These are phyloP conservation scores for Ficedula albicollis DNA, from an alignment of 2,797 vertebrate genomes.

Conservation along the genomic window DNA sequence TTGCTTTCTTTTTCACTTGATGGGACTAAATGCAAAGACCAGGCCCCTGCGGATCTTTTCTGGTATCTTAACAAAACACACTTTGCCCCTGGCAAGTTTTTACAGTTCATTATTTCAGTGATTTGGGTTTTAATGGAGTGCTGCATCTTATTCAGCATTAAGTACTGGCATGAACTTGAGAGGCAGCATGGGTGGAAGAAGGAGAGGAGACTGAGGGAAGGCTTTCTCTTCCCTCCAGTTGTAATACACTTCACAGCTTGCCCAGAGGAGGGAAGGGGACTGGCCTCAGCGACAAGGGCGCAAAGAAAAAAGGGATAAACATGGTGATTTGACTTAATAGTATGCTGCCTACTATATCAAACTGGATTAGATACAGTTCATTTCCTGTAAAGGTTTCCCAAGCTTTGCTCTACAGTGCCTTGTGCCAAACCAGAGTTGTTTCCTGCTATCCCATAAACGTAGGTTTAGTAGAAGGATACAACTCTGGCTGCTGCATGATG, in stretches of 20 bases:
- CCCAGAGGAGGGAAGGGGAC: background rate
- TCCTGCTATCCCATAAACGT: background rate
- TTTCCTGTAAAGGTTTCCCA: conserved; percentile 32
- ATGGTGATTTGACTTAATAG: conserved; percentile 36
- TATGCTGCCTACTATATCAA: conserved; percentile 14
- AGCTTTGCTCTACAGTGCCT: background rate
- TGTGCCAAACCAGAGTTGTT: background rate
- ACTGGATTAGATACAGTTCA: conserved; percentile 50
- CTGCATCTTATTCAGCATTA: background rate
- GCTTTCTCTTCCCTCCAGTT: background rate
- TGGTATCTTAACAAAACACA: conserved; percentile 44
- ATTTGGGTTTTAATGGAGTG: conserved; percentile 25
- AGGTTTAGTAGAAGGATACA: background rate
- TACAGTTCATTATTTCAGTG: conserved; percentile 21
- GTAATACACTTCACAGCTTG: background rate
- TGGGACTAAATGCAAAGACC: background rate
- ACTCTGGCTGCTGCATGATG: background rate
- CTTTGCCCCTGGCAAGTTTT: conserved; percentile 13
- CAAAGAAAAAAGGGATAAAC: conserved; percentile 27
- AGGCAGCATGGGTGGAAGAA: background rate
- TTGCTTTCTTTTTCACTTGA: background rate
- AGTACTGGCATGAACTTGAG: background rate
- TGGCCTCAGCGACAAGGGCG: background rate
- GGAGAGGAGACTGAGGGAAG: background rate
- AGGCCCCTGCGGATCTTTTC: background rate